These are phyloP conservation scores for Etia nguti DNA, from an alignment of 2,113 vertebrate genomes.

Conservation along the genomic window DNA sequence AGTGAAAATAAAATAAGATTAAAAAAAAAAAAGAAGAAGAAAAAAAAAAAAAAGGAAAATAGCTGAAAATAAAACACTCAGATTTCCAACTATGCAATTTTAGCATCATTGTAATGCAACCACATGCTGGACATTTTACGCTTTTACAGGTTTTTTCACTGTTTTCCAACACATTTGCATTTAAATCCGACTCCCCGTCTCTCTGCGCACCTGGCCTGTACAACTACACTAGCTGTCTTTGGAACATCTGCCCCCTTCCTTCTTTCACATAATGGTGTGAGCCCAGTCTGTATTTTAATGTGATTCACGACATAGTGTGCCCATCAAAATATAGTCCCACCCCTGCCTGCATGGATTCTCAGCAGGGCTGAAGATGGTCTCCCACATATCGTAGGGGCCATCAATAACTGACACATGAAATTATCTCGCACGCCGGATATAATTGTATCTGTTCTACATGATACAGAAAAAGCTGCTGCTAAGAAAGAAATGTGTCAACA, in stretches of 20 bases:
- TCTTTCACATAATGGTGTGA: neutral
- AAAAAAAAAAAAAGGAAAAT: too few species aligned
- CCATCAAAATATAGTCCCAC: neutral
- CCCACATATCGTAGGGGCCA: neutral
- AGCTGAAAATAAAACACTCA: too few species aligned
- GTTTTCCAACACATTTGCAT: too few species aligned
- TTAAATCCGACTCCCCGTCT: accelerated
- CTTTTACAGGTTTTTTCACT: too few species aligned
- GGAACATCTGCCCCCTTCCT: neutral
- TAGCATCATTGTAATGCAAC: too few species aligned
- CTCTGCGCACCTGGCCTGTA: neutral
- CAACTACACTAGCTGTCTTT: neutral
- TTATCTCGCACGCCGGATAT: neutral
- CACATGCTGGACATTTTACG: too few species aligned
- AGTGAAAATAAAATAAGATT: too few species aligned
- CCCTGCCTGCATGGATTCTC: neutral
- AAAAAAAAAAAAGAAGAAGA: too few species aligned
- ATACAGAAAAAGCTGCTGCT: neutral
- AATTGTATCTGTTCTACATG: neutral
- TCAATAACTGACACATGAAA: neutral
- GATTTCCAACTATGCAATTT: too few species aligned
- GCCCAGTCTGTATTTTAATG: neutral
- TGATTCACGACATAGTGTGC: neutral
- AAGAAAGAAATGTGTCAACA: neutral
- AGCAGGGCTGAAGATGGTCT: neutral